phyloP scores from a whole-genome alignment of 2,797 vertebrate genomes.

The Melanotaenia pygmaea region DNA sequence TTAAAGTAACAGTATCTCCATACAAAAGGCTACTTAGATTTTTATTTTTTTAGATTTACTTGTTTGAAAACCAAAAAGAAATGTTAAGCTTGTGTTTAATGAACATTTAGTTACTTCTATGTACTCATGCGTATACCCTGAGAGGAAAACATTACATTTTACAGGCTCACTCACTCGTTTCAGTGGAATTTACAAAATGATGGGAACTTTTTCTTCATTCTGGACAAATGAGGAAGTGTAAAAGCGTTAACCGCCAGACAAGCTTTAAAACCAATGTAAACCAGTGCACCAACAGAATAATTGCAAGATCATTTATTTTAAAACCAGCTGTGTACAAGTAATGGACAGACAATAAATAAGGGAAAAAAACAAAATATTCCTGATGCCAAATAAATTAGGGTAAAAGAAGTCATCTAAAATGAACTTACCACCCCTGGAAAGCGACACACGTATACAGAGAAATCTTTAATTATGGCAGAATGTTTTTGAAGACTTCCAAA shows the following conservation, averaged over 20 bases:
- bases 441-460: slow-evolving; percentile 64
- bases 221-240: background rate
- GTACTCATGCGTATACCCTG: background rate
- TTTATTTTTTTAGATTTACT: background rate
- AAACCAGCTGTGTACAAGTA: slow-evolving; percentile 81
- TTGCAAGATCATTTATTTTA: slow-evolving; percentile 82
- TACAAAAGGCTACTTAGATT: background rate
- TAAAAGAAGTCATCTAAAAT: slow-evolving; percentile 51
- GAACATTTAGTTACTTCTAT: background rate
- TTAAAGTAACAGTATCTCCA: background rate
- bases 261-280: background rate
- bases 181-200: background rate
- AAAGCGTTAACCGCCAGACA: no score
- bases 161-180: background rate
- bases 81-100: background rate
- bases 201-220: background rate
- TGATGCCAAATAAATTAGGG: slow-evolving; percentile 65
- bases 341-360: slow-evolving; percentile 84
- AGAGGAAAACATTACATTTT: background rate
- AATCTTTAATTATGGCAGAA: slow-evolving; percentile 35
- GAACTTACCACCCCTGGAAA: slow-evolving; percentile 45
- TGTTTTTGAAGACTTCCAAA: slow-evolving; percentile 18
- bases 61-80: background rate
- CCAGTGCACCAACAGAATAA: slow-evolving; percentile 1
- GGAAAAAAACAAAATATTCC: slow-evolving; percentile 62